Conservation (phyloP, 2,888 invertebrate genomes). For the Willowsia nigromaculata region DNA sequence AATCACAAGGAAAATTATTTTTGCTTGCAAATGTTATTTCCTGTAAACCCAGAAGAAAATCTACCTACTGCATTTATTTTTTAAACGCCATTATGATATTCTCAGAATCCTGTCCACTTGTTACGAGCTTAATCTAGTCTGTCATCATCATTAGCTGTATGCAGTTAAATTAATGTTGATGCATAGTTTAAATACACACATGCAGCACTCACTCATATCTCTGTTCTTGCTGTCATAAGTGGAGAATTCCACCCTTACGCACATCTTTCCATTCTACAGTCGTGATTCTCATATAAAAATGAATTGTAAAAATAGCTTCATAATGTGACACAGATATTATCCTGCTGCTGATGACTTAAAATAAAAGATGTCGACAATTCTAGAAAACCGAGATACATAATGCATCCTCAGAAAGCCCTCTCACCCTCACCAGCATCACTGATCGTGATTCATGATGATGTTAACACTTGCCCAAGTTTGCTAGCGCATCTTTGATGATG, state of each 20-base stretch:
- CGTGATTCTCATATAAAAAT: constrained; percentile 11
- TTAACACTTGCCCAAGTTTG: neutral
- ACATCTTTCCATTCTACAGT: constrained; percentile 5
- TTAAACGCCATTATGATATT: too few relatives aligned
- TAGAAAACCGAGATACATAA: neutral
- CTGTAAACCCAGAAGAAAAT: neutral
- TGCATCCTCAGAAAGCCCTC: neutral
- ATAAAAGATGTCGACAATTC: neutral
- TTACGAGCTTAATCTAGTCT: neutral
- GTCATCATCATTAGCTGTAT: neutral
- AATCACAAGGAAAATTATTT: neutral
- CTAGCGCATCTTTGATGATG: neutral
- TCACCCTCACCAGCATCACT: neutral
- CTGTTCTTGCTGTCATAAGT: too few relatives aligned
- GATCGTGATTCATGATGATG: neutral
- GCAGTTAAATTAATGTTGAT: neutral
- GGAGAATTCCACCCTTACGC: too few relatives aligned
- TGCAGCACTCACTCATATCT: neutral
- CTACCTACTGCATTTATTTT: too few relatives aligned
- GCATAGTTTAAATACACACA: neutral
- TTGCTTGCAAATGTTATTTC: neutral
- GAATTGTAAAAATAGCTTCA: neutral
- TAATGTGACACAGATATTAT: neutral
- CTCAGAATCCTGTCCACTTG: neutral
- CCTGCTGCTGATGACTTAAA: neutral